Evolutionary conservation across 2,888 invertebrate genomes (phyloP).

Genomic region (Bruchidius siliquastri): DNA sequence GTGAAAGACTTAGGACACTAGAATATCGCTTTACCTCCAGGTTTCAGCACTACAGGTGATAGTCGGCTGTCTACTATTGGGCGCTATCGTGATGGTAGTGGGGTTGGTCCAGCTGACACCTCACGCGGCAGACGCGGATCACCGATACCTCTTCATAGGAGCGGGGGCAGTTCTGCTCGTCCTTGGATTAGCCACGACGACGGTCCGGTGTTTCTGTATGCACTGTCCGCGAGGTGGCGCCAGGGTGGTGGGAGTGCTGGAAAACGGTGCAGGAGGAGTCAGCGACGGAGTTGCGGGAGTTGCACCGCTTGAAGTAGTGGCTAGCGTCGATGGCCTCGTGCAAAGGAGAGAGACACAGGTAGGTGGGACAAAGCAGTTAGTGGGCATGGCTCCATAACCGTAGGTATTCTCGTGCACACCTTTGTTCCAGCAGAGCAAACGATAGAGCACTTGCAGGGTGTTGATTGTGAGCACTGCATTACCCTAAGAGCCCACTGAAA

Average conservation of each 20-base stretch:
- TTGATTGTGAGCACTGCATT: no score
- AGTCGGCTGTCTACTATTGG: slow-evolving; percentile 68
- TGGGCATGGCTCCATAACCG: no score
- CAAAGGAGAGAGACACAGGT: slow-evolving; percentile 45
- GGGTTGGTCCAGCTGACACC: slow-evolving; percentile 73
- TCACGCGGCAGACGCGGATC: slow-evolving; percentile 71
- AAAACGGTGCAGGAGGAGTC: not conserved
- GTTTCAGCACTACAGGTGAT: slow-evolving; percentile 69
- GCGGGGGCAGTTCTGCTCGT: slow-evolving; percentile 61
- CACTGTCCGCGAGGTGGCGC: slow-evolving; percentile 56
- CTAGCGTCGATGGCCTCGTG: slow-evolving; percentile 52
- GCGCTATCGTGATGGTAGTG: slow-evolving; percentile 69
- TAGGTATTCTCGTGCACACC: no score
- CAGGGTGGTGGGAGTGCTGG: slow-evolving; percentile 39
- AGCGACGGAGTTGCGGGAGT: not conserved
- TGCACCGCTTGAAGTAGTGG: slow-evolving; percentile 46
- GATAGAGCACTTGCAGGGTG: no score
- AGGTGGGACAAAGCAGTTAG: slow-evolving; percentile 9
- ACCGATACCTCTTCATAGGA: slow-evolving; percentile 64
- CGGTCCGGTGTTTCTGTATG: slow-evolving; percentile 64
- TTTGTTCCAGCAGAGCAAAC: no score
- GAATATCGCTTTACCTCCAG: slow-evolving; percentile 32
- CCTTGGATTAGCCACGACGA: slow-evolving; percentile 60
- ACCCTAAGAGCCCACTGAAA: no score
- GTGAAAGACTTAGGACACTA: no score